phyloP scores from a whole-genome alignment of 1,140 invertebrate genomes.

The Drosophila miranda region DNA sequence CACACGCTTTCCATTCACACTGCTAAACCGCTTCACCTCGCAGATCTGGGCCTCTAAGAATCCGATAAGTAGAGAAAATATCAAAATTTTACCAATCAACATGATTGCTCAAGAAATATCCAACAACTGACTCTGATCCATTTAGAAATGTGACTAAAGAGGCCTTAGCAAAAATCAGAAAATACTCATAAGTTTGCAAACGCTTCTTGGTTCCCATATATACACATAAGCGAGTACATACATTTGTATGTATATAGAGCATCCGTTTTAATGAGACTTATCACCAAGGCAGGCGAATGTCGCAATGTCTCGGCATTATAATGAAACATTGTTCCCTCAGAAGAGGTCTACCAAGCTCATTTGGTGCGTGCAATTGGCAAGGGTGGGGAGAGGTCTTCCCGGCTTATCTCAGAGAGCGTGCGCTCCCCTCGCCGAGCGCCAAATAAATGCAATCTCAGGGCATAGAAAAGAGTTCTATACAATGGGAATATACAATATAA shows the following conservation, averaged over 20 bases:
- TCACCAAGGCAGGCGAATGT: constrained; percentile 8
- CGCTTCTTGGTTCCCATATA: not conserved
- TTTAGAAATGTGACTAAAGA: constrained; percentile 39
- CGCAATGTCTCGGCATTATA: constrained; percentile 5
- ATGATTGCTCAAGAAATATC: constrained; percentile 17
- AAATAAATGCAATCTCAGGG: not conserved
- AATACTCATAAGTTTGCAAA: constrained; percentile 6
- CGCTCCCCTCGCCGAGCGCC: too few relatives aligned
- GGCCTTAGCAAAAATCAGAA: constrained; percentile 19
- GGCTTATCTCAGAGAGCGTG: constrained; percentile 4
- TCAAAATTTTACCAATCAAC: constrained; percentile 27
- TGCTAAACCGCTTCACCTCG: accelerated
- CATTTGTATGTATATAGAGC: not conserved
- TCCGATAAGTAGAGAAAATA: constrained; percentile 27
- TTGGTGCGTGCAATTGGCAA: not conserved
- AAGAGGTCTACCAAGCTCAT: not conserved
- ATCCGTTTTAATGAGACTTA: constrained; percentile 15
- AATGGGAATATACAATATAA: too few relatives aligned
- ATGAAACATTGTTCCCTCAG: not conserved
- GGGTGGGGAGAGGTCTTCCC: not conserved
- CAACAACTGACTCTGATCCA: constrained; percentile 19
- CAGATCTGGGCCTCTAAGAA: constrained; percentile 17
- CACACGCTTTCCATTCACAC: not conserved
- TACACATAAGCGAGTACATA: not conserved
- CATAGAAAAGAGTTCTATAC: too few relatives aligned